Base-by-base conservation (phyloP, 2,797 vertebrate species). In the Avahi laniger region DNA sequence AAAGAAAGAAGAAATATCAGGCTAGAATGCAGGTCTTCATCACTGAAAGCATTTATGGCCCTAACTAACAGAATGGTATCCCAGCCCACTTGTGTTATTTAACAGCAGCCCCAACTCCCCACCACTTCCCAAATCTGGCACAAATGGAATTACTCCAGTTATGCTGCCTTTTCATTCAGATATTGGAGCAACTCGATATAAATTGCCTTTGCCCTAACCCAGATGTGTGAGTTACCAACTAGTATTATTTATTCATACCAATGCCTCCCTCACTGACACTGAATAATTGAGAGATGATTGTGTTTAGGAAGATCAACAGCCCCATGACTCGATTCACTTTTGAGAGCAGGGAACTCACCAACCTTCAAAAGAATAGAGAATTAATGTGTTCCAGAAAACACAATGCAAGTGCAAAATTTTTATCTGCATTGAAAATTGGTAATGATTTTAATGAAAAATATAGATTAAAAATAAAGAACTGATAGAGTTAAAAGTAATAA, bases 181-280 rank as follows among this genome's bases (percentile, higher is more conserved):
- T 88, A 76, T 93, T 91, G 89, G 70, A 96, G 91, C 82, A 95
- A 76, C 93, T 54, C 78, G 59, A 94, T 76, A 96, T 96, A 97
- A 97, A 97, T 91, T 97, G 96, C 91, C 89, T 95, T 94, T 95
- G 43, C 91, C 89, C 86, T 97, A 94, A 95, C 91, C 80, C 80
- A 91, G 61, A 89, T 91, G 70, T 96, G 65, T 97, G 93, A 96
- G 95, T 97, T 94, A 93, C 57, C 79, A 75, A 75, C 91, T 67
- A 63, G 26, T 63, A 95, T 97, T 96, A 98, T 93, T 97, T 96
- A 97, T 98, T 98, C 96, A 97, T 97, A 72, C 24, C 52, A 69
- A 22, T 57, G n/a, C 79, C 57, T 96, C 75, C 69, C 38, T 97
- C 91, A 87, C 65, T 97, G 97, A 96, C 96, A 85, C 30, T 97